Percentiles rank a stretch among this genome's conserved stretches.
Evolutionary conservation across 1,140 invertebrate genomes (phyloP).

Genomic region (Philopotamus ludificatus): DNA sequence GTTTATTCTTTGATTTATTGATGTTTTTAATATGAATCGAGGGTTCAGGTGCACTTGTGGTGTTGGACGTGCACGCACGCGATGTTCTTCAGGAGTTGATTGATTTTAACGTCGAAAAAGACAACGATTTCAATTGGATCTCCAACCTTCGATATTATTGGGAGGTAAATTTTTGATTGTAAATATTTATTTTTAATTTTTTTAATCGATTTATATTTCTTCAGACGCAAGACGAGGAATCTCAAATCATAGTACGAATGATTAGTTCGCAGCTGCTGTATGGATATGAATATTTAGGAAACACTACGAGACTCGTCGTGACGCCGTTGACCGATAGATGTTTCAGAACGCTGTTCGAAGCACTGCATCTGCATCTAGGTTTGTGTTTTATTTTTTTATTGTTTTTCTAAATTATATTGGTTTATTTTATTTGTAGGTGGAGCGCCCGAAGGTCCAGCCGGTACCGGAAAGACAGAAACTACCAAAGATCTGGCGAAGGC

Average conservation of each 20-base stretch:
- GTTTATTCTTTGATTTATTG: not conserved
- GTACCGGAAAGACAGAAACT: conserved; percentile 95
- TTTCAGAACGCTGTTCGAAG: conserved; percentile 90
- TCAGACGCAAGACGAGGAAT: conserved; percentile 45
- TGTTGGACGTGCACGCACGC: conserved; percentile 88
- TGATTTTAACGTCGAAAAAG: conserved; percentile 63
- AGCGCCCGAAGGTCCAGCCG: conserved; percentile 92
- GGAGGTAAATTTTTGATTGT: conserved; percentile 63
- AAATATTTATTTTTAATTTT: conserved; percentile 5
- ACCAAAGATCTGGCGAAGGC: conserved; percentile 96
- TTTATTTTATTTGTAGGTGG: conserved; percentile 58
- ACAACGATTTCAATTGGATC: conserved; percentile 90
- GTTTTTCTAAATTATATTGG: conserved; percentile 2
- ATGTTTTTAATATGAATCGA: not conserved
- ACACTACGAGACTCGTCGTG: conserved; percentile 82
- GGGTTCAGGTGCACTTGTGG: conserved; percentile 75
- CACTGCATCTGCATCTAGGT: conserved; percentile 79
- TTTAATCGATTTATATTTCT: conserved; percentile 5
- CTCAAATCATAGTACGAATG: conserved; percentile 77
- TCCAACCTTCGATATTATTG: conserved; percentile 90
- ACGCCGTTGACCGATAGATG: conserved; percentile 91
- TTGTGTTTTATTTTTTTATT: conserved; percentile 16
- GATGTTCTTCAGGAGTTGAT: conserved; percentile 79
- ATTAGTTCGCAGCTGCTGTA: conserved; percentile 89
- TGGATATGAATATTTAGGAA: conserved; percentile 95